phyloP scores from a whole-genome alignment of 92 coral and sea anemone species.

The Paramuricea clavata region DNA sequence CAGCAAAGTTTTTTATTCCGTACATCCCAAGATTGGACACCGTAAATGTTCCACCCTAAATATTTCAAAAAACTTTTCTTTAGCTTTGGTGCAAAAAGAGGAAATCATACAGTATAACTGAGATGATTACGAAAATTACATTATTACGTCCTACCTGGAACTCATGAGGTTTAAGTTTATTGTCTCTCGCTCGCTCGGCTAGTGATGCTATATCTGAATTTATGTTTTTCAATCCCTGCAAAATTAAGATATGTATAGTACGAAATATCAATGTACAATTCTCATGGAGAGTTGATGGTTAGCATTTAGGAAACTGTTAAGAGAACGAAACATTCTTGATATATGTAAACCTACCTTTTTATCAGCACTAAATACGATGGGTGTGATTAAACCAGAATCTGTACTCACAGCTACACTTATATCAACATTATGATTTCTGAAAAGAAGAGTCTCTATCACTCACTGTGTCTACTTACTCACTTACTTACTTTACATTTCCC shows the following conservation, averaged over 20 bases:
- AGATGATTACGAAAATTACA: background rate
- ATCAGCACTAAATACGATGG: conserved; percentile 94
- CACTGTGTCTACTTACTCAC: no score
- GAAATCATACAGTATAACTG: background rate
- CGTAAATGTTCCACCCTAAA: conserved; percentile 91
- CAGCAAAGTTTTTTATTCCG: conserved; percentile 94
- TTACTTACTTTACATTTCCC: no score
- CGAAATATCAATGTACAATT: background rate
- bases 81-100: background rate
- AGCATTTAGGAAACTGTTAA: no score
- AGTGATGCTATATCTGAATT: conserved; percentile 76
- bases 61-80: background rate
- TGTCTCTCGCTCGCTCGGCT: conserved; percentile 88
- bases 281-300: background rate
- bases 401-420: conserved; percentile 96
- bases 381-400: conserved; percentile 90
- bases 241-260: no score
- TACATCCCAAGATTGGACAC: conserved; percentile 97
- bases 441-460: background rate
- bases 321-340: no score
- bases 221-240: conserved; percentile 84
- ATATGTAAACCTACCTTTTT: conserved; percentile 89
- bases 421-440: conserved; percentile 93
- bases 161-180: conserved; percentile 96
- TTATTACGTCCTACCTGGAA: conserved; percentile 73